Conservation (phyloP, 2,888 invertebrate genomes). For the Gastracanthus pulcherrimus region DNA sequence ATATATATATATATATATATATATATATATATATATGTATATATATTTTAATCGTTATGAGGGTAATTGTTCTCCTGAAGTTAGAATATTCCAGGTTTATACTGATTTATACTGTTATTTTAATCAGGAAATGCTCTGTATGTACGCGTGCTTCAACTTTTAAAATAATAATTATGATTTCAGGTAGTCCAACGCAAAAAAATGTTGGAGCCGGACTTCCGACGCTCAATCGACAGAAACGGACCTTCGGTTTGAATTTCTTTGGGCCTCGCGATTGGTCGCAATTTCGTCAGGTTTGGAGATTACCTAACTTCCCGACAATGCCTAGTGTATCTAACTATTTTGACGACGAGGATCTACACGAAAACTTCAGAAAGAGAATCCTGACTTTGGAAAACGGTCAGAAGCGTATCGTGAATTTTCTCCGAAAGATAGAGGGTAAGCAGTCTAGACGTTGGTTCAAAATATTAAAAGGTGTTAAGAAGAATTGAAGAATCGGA, state of each 20-base stretch:
- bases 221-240: neutral
- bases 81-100: too few relatives aligned
- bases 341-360: conserved; percentile 15
- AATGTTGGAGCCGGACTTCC: neutral
- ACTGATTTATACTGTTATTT: too few relatives aligned
- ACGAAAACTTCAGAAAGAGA: conserved; percentile 32
- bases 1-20: too few relatives aligned
- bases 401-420: conserved; percentile 52
- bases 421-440: conserved; percentile 49
- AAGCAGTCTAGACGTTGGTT: neutral
- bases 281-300: conserved; percentile 53
- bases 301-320: conserved; percentile 51
- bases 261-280: conserved; percentile 38
- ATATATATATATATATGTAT: too few relatives aligned
- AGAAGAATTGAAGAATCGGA: too few relatives aligned
- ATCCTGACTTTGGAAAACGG: conserved; percentile 57
- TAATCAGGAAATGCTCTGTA: too few relatives aligned
- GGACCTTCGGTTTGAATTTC: conserved; percentile 35
- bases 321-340: neutral
- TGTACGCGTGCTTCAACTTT: too few relatives aligned
- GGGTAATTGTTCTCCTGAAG: too few relatives aligned
- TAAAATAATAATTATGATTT: neutral
- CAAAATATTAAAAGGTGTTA: neutral
- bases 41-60: too few relatives aligned
- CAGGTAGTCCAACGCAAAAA: conserved; percentile 3